Conservation (phyloP, 2,888 invertebrate genomes). For the Lasioglossum morio region DNA sequence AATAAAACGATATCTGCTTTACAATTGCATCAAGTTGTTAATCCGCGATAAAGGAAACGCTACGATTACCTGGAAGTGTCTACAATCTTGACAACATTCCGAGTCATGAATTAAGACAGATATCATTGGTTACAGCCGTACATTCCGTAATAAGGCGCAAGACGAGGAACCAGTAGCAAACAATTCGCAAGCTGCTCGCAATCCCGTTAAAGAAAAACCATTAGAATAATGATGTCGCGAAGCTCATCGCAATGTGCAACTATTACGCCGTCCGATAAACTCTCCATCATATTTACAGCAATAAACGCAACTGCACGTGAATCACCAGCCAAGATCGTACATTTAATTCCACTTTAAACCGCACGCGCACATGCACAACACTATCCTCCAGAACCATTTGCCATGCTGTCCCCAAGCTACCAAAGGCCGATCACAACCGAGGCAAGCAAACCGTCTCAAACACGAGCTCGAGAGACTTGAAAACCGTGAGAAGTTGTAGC, state of each 20-base stretch:
- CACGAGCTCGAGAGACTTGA: not conserved
- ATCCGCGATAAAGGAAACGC: no score
- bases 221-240: not conserved
- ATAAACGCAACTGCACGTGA: not conserved
- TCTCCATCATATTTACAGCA: not conserved
- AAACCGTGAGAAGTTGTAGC: not conserved
- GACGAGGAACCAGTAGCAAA: not conserved
- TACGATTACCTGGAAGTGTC: no score
- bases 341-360: not conserved
- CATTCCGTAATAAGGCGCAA: no score
- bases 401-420: not conserved
- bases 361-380: no score
- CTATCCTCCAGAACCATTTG: no score
- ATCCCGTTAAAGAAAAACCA: not conserved
- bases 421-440: not conserved
- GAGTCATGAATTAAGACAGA: no score
- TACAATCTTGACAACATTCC: no score
- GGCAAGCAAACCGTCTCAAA: conserved; percentile 9
- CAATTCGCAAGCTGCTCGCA: not conserved
- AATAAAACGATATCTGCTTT: not conserved
- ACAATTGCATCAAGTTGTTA: no score
- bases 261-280: not conserved
- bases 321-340: not conserved
- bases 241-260: not conserved
- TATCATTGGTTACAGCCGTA: no score